Percentiles rank a stretch among this genome's conserved stretches.
phyloP scores from a whole-genome alignment of 1,140 invertebrate genomes.

The Drosophila biarmipes region DNA sequence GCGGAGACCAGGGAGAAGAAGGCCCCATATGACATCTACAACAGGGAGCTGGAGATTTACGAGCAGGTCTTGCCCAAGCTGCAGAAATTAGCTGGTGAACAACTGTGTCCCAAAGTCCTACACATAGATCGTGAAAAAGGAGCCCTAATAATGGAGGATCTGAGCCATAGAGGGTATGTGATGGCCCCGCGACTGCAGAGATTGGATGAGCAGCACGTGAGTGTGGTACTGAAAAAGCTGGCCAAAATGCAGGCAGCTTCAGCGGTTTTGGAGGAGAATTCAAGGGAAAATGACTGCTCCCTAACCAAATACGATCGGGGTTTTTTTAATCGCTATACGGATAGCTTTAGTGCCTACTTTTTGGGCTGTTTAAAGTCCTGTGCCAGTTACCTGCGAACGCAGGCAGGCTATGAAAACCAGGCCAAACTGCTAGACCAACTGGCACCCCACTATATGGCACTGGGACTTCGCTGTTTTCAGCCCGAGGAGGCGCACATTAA shows the following conservation, averaged over 20 bases:
- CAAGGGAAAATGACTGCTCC: background rate
- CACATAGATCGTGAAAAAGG: conserved; percentile 45
- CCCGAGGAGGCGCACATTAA: conserved; percentile 85
- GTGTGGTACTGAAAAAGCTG: conserved; percentile 85
- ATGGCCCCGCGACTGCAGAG: conserved; percentile 86
- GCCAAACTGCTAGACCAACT: conserved; percentile 39
- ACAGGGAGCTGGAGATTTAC: conserved; percentile 66
- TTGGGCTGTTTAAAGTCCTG: conserved; percentile 49
- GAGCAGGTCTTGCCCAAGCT: conserved; percentile 58
- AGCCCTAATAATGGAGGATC: conserved; percentile 58
- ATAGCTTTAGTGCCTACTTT: conserved; percentile 55
- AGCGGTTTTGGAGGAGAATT: conserved; percentile 29
- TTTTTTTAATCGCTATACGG: conserved; percentile 65
- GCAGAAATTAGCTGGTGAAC: conserved; percentile 41
- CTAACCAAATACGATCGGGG: conserved; percentile 57
- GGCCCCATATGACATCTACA: conserved; percentile 61
- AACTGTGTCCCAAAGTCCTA: conserved; percentile 48
- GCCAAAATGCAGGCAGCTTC: conserved; percentile 86
- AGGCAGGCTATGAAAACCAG: conserved; percentile 24
- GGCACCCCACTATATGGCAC: conserved; percentile 45
- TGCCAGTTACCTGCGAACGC: conserved; percentile 25
- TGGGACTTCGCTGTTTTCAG: conserved; percentile 59
- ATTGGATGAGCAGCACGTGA: conserved; percentile 85
- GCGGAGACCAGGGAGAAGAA: conserved; percentile 42
- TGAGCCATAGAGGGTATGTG: conserved; percentile 37